Percentiles rank a stretch among this genome's conserved stretches.
phyloP scores from a whole-genome alignment of 2,113 vertebrate genomes.

The Pseudorhombus dupliciocellatus region DNA sequence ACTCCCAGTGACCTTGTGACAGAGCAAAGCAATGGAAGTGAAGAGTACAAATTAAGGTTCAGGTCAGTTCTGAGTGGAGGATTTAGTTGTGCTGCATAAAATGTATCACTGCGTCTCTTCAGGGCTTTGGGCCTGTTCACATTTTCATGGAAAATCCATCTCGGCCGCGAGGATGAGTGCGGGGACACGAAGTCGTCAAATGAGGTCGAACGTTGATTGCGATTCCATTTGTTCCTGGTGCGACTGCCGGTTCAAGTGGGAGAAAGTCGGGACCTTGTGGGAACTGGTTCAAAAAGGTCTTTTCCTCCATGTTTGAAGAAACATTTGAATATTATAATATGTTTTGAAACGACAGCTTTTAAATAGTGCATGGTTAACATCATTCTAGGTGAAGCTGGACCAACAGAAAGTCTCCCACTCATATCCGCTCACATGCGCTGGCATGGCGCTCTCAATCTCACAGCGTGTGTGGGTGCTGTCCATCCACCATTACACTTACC shows the following conservation, averaged over 20 bases:
- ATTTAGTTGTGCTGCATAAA: too few species aligned
- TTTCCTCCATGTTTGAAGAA: background rate
- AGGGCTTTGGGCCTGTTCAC: too few species aligned
- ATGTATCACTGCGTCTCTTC: background rate
- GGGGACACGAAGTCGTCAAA: too few species aligned
- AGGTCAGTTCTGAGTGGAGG: too few species aligned
- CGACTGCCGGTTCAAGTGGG: background rate
- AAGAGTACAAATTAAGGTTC: too few species aligned
- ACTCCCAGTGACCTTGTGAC: background rate
- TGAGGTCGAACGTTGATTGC: background rate
- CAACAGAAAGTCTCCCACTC: slow-evolving; percentile 1
- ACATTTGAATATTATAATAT: background rate
- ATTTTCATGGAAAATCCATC: too few species aligned
- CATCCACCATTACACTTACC: slow-evolving; percentile 27
- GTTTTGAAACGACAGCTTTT: too few species aligned
- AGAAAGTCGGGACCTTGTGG: too few species aligned
- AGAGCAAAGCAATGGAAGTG: slow-evolving; percentile 7
- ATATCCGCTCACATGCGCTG: slow-evolving; percentile 1
- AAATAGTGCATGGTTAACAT: background rate
- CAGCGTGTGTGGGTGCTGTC: background rate
- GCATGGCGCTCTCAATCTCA: slow-evolving; percentile 5
- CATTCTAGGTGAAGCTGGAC: background rate
- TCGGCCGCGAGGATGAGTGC: too few species aligned
- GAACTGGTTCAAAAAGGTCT: too few species aligned
- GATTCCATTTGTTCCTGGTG: background rate